A percentile compares a stretch with the other conserved stretches of the same genome.
phyloP scores from a whole-genome alignment of 2,113 vertebrate species.

The Hippoglossus stenolepis region DNA sequence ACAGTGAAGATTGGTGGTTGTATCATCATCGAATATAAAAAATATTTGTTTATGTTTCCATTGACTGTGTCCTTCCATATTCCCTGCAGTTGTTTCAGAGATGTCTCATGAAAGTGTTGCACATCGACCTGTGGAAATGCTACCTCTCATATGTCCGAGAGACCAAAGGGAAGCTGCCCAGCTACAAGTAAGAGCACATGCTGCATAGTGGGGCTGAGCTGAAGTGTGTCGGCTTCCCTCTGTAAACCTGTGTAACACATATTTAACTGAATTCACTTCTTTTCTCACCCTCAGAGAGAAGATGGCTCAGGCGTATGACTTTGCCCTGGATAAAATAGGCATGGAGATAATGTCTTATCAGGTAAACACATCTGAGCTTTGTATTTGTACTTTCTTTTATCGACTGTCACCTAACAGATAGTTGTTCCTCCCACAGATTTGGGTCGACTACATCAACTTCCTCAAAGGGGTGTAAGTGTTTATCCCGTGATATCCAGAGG shows the following conservation, averaged over 20 bases:
- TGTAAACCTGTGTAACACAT: not conserved
- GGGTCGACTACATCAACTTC: constrained; percentile 99
- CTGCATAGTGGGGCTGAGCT: not conserved
- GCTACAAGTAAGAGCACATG: constrained; percentile 93
- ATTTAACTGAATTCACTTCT: not conserved
- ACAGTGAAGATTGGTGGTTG: not conserved
- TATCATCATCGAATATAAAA: too few species aligned
- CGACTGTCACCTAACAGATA: constrained; percentile 11
- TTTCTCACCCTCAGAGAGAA: constrained; percentile 88
- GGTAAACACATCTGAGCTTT: constrained; percentile 77
- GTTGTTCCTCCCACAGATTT: constrained; percentile 87
- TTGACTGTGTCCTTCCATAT: not conserved
- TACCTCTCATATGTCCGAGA: constrained; percentile 99
- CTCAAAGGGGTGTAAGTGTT: constrained; percentile 98
- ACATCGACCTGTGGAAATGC: constrained; percentile 99
- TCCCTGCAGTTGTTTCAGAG: constrained; percentile 93
- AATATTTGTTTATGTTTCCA: not conserved
- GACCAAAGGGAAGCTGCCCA: constrained; percentile 99
- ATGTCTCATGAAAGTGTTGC: constrained; percentile 99
- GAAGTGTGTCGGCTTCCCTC: too few species aligned
- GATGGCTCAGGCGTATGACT: constrained; percentile 99
- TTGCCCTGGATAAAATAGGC: constrained; percentile 99
- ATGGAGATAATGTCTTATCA: constrained; percentile 99
- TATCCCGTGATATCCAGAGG: not conserved
- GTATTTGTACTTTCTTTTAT: not conserved